Percentiles rank a stretch among this genome's conserved stretches.
Evolutionary conservation across 92 coral and sea anemone genomes (phyloP).

Genomic region (Porites evermanni): DNA sequence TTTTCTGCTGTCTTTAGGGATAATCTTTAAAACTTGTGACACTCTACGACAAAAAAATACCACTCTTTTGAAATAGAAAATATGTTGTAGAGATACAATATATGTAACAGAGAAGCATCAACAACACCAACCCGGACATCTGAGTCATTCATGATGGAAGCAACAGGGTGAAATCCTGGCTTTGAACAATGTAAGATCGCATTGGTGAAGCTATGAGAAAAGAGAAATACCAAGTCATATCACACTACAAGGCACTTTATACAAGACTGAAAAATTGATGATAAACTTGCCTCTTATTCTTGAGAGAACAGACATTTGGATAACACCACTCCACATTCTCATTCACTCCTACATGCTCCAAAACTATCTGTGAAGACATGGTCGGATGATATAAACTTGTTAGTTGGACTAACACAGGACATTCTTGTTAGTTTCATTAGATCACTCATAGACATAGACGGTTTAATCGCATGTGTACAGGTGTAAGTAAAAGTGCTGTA

Average conservation of each 20-base stretch:
- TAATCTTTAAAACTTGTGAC: no score
- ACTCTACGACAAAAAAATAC: no score
- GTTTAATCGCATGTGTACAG: no score
- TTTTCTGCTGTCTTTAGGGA: no score
- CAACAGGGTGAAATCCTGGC: slow-evolving; percentile 64
- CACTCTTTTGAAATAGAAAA: no score
- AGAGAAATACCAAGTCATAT: background rate
- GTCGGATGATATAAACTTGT: background rate
- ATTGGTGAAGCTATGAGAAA: slow-evolving; percentile 30
- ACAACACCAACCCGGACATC: slow-evolving; percentile 1
- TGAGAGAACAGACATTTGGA: slow-evolving; percentile 48
- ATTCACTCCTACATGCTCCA: slow-evolving; percentile 49
- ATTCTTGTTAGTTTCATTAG: no score
- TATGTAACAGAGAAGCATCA: background rate
- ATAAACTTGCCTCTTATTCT: slow-evolving; percentile 43
- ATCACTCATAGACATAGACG: no score
- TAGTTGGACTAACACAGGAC: background rate
- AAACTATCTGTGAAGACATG: slow-evolving; percentile 37
- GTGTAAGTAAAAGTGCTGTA: no score
- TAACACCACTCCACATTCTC: slow-evolving; percentile 62
- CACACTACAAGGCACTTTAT: no score
- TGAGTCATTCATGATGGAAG: slow-evolving; percentile 34
- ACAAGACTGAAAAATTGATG: background rate
- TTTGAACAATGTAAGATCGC: slow-evolving; percentile 41
- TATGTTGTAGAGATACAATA: no score